Evolutionary conservation across 2,113 vertebrate genomes (phyloP).

Genomic region (Hippocampus abdominalis): DNA sequence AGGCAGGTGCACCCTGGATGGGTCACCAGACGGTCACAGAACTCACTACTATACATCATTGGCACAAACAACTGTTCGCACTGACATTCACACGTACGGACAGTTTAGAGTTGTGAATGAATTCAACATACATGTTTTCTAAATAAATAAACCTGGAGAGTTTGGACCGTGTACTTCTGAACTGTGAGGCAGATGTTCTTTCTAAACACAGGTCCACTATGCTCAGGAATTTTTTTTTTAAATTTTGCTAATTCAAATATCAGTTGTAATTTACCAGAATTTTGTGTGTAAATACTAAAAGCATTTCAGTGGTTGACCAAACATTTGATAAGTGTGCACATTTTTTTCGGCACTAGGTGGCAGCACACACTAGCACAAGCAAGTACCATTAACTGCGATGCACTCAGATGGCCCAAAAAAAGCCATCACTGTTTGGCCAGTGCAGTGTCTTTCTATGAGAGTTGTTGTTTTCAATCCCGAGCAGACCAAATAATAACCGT

Average conservation of each 20-base stretch:
- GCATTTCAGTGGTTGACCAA: background rate
- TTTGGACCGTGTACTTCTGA: background rate
- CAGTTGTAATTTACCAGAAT: background rate
- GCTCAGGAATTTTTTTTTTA: background rate
- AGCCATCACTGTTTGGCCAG: slow-evolving; percentile 28
- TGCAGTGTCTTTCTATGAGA: slow-evolving; percentile 4
- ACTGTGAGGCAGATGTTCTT: background rate
- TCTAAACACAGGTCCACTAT: background rate
- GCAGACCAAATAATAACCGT: background rate
- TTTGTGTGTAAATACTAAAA: background rate
- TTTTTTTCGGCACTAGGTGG: slow-evolving; percentile 44
- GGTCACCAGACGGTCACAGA: background rate
- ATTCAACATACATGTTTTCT: background rate
- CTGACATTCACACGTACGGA: background rate
- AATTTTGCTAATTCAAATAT: background rate
- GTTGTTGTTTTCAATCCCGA: background rate
- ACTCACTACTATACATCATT: too few relatives aligned
- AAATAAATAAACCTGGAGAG: background rate
- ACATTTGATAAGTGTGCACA: background rate
- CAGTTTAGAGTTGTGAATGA: background rate
- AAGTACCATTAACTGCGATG: background rate
- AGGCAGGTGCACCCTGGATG: background rate
- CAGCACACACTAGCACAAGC: slow-evolving; percentile 25
- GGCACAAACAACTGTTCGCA: background rate
- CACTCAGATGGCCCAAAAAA: slow-evolving; percentile 22